phyloP scores from a whole-genome alignment of 1,140 invertebrate species.

The Metopolophium dirhodum region DNA sequence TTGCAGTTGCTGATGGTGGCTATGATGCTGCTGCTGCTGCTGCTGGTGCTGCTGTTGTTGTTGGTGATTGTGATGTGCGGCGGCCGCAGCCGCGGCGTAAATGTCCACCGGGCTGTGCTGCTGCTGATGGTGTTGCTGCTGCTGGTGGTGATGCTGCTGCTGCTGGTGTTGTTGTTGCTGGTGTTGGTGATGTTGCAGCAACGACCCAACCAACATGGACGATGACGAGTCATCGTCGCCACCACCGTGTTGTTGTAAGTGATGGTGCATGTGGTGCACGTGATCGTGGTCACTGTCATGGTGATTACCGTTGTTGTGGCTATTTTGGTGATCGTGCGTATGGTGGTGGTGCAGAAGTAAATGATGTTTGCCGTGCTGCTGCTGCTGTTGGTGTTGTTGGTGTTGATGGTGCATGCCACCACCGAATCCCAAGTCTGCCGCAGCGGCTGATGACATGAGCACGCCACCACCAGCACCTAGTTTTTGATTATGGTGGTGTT shows the following conservation, averaged over 20 bases:
- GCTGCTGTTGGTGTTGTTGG: constrained; percentile 27
- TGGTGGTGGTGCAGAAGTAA: constrained; percentile 17
- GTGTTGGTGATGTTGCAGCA: constrained; percentile 39
- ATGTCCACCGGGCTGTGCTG: constrained; percentile 60
- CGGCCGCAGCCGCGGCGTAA: constrained; percentile 52
- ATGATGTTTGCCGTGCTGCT: constrained; percentile 19
- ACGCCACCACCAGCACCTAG: background rate
- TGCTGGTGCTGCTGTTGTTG: constrained; percentile 62
- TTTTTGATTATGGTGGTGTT: constrained; percentile 38
- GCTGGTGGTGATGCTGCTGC: constrained; percentile 29
- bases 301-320: constrained; percentile 48
- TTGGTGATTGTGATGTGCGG: constrained; percentile 58
- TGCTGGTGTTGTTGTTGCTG: constrained; percentile 33
- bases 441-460: background rate
- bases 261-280: constrained; percentile 55
- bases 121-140: constrained; percentile 58
- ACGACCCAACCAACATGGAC: constrained; percentile 14
- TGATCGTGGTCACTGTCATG: constrained; percentile 58
- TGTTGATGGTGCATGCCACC: constrained; percentile 40
- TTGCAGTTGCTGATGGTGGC: constrained; percentile 58
- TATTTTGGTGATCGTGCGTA: constrained; percentile 19
- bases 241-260: constrained; percentile 24
- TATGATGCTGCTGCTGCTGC: constrained; percentile 62
- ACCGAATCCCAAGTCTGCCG: constrained; percentile 37
- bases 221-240: constrained; percentile 22